Evolutionary conservation across 1,140 invertebrate species (phyloP).

Genomic region (Aradophagus sp.): DNA sequence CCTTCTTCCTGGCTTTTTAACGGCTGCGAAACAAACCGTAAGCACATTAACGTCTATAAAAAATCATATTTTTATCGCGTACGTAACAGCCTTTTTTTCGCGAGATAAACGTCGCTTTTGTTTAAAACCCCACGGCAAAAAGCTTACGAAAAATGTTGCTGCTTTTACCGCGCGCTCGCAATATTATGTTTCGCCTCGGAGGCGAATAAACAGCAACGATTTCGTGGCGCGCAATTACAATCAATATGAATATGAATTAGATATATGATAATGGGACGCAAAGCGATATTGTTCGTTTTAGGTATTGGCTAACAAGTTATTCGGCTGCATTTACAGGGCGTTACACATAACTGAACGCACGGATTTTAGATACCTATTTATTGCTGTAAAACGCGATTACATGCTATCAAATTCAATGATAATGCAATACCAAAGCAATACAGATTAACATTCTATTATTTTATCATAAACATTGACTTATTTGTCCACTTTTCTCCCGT

Average conservation of each 20-base stretch:
- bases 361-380: slow-evolving; percentile 33
- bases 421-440: slow-evolving; percentile 10
- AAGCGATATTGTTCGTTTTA: slow-evolving; percentile 37
- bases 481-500: too few species aligned
- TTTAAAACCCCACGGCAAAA: too few species aligned
- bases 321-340: slow-evolving; percentile 22
- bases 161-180: too few species aligned
- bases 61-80: too few species aligned
- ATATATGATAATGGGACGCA: slow-evolving; percentile 13
- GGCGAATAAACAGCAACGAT: too few species aligned
- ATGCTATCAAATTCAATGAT: slow-evolving; percentile 36
- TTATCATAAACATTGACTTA: too few species aligned
- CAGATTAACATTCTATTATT: too few species aligned
- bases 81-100: too few species aligned
- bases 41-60: too few species aligned
- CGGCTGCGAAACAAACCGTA: slow-evolving; percentile 16
- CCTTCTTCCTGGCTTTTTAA: slow-evolving; percentile 11
- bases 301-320: slow-evolving; percentile 40
- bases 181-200: too few species aligned
- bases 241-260: slow-evolving; percentile 41
- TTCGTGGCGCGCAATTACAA: slow-evolving; percentile 38
- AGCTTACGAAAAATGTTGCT: too few species aligned
- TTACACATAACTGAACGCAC: slow-evolving; percentile 17
- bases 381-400: slow-evolving; percentile 39
- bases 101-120: too few species aligned